Evolutionary conservation across 1,140 invertebrate species (phyloP).

Genomic region (Bathynomus jamesi): DNA sequence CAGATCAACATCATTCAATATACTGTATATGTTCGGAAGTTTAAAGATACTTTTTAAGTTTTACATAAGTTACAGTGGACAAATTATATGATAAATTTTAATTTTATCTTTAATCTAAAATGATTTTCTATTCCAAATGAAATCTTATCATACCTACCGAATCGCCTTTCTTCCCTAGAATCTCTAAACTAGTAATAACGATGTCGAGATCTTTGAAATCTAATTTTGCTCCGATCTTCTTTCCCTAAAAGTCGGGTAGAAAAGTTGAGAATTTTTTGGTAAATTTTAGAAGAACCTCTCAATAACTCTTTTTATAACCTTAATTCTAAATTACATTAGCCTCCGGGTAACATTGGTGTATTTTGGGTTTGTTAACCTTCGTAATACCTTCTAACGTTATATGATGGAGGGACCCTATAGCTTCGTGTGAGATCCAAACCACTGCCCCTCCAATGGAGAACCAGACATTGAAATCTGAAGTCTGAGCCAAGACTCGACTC

Average conservation of each 20-base stretch:
- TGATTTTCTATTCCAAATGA: background rate
- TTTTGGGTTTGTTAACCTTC: too few relatives aligned
- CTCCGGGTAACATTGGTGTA: too few relatives aligned
- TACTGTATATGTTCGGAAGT: too few relatives aligned
- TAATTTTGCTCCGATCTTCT: constrained; percentile 68
- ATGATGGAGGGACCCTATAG: too few relatives aligned
- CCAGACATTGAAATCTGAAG: too few relatives aligned
- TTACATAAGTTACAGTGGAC: background rate
- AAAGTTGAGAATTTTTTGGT: background rate
- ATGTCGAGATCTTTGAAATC: constrained; percentile 78
- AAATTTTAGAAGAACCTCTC: background rate
- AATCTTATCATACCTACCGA: constrained; percentile 45
- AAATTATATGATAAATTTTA: background rate
- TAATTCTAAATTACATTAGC: too few relatives aligned
- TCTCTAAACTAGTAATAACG: constrained; percentile 56
- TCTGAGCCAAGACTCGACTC: too few relatives aligned
- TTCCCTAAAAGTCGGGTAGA: constrained; percentile 6
- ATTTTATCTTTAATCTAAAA: background rate
- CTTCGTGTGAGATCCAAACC: too few relatives aligned
- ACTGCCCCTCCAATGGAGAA: too few relatives aligned
- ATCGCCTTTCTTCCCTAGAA: constrained; percentile 47
- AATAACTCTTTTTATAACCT: too few relatives aligned
- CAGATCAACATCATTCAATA: too few relatives aligned
- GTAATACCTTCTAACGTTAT: too few relatives aligned
- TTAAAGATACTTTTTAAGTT: background rate